phyloP scores from a whole-genome alignment of 1,140 invertebrate genomes.

The Leptinotarsa lineolata region DNA sequence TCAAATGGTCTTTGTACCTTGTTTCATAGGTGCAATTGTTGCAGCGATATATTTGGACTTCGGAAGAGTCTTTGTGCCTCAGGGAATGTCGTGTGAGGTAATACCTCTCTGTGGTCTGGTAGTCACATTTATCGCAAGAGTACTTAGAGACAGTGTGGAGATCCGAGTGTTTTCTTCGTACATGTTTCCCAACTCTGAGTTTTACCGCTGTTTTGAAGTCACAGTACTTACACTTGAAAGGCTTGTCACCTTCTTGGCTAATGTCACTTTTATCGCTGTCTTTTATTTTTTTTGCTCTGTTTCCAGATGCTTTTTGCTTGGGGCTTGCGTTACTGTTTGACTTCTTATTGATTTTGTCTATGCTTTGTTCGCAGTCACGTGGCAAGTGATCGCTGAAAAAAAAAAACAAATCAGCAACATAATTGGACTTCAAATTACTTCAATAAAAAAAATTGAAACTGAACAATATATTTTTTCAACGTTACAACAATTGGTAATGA shows the following conservation, averaged over 20 bases:
- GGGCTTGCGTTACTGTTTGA: neutral
- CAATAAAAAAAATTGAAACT: too few relatives aligned
- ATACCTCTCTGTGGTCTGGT: neutral
- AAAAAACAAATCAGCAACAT: too few relatives aligned
- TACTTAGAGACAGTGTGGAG: neutral
- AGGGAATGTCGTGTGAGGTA: neutral
- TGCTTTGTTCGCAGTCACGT: neutral
- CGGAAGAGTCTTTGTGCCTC: neutral
- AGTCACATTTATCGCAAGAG: constrained; percentile 4
- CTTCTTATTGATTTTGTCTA: neutral
- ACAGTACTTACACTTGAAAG: neutral
- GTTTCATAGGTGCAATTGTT: neutral
- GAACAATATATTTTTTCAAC: too few relatives aligned
- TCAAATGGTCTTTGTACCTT: neutral
- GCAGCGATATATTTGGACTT: neutral
- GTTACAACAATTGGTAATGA: too few relatives aligned
- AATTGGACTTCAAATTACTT: too few relatives aligned
- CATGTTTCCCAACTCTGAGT: neutral
- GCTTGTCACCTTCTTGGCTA: neutral
- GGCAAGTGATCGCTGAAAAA: too few relatives aligned
- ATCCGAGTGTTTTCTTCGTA: neutral
- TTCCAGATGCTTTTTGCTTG: neutral
- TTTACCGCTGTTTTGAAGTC: neutral
- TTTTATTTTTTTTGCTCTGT: neutral
- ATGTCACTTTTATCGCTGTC: neutral